These are phyloP conservation scores for Chrysopa pallens DNA, from an alignment of 1,140 invertebrate species.

Conservation along the genomic window DNA sequence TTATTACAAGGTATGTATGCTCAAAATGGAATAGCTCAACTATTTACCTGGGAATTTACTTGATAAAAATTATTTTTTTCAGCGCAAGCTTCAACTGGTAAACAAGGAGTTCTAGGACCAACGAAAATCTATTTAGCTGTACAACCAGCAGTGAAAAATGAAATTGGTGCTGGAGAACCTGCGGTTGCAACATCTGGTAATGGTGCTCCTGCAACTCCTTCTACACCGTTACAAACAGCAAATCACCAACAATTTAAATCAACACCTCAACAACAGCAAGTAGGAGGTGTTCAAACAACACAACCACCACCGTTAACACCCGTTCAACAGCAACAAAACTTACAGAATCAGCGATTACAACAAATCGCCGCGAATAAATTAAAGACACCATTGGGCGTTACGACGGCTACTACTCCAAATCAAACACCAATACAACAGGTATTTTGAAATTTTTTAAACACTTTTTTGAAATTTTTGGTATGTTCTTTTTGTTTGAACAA, in stretches of 20 bases:
- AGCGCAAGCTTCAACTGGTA: constrained; percentile 65
- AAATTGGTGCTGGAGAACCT: constrained; percentile 8
- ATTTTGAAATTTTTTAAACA: background rate
- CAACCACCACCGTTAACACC: constrained; percentile 29
- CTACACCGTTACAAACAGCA: constrained; percentile 6
- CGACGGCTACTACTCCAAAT: background rate
- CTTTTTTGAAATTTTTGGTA: no score
- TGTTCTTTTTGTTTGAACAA: no score
- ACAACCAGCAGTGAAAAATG: constrained; percentile 32
- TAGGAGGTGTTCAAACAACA: constrained; percentile 9
- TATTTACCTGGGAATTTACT: no score
- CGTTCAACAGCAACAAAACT: constrained; percentile 21
- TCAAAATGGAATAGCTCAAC: no score
- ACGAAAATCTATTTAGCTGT: constrained; percentile 72
- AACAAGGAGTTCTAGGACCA: constrained; percentile 62
- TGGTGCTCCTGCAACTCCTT: constrained; percentile 14
- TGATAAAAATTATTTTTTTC: constrained; percentile 10
- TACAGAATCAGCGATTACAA: constrained; percentile 8
- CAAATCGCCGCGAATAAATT: no score
- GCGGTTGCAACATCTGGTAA: constrained; percentile 8
- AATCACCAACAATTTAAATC: constrained; percentile 2
- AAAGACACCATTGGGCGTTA: background rate
- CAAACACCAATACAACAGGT: background rate
- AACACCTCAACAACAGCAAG: constrained; percentile 1
- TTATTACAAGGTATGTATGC: constrained; percentile 56